Conservation (phyloP, 2,113 vertebrate species). For the Tachuris rubrigastra region DNA sequence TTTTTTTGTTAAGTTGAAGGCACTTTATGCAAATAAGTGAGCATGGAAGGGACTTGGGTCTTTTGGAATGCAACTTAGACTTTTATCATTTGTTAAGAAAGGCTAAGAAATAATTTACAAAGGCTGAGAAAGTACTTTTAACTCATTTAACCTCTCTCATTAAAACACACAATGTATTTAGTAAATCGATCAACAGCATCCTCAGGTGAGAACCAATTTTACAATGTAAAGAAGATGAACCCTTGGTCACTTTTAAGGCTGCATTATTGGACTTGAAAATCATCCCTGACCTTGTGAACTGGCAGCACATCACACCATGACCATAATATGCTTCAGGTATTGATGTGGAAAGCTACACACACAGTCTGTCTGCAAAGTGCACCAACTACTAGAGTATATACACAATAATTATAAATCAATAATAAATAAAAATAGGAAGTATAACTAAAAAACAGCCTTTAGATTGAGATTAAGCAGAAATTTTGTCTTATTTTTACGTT, state of each 20-base stretch:
- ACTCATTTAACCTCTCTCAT: background rate
- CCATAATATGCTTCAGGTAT: background rate
- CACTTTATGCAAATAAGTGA: background rate
- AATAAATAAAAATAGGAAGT: background rate
- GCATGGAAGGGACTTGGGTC: background rate
- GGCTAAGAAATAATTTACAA: background rate
- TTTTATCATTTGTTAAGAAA: background rate
- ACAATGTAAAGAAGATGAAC: background rate
- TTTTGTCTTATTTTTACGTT: background rate
- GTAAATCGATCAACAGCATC: background rate
- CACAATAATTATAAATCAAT: slow-evolving; percentile 7
- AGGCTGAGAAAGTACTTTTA: background rate
- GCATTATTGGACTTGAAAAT: slow-evolving; percentile 24
- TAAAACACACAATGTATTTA: background rate
- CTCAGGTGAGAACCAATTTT: slow-evolving; percentile 26
- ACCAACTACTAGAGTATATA: slow-evolving; percentile 11
- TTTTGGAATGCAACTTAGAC: background rate
- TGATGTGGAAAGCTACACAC: background rate
- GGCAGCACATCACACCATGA: background rate
- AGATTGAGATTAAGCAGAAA: background rate
- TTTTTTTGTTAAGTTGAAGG: background rate
- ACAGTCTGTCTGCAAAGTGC: background rate
- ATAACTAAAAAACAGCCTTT: background rate
- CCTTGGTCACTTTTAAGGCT: background rate
- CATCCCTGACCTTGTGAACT: background rate